Evolutionary conservation across 53 echinoderm and acorn worm species (phyloP).

Genomic region (Glandiceps talaboti): DNA sequence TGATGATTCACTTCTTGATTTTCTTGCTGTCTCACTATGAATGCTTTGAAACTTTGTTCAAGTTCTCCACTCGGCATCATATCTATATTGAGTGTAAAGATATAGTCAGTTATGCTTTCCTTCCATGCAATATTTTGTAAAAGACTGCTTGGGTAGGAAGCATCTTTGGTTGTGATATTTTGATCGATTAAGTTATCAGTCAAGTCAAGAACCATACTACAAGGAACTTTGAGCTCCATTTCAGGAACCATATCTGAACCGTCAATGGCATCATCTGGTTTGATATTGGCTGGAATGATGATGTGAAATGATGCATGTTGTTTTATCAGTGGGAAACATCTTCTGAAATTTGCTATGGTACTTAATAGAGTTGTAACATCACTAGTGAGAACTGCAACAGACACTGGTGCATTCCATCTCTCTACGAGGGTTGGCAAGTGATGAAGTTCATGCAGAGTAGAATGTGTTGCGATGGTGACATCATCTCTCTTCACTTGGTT

Average conservation of each 20-base stretch:
- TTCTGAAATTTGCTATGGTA: constrained; percentile 44
- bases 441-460: constrained; percentile 54
- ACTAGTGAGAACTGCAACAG: constrained; percentile 61
- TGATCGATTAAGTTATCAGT: background rate
- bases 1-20: background rate
- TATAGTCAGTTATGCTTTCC: constrained; percentile 33
- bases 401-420: constrained; percentile 68
- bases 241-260: background rate
- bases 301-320: constrained; percentile 76
- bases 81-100: constrained; percentile 70
- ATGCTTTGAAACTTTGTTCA: background rate
- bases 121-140: constrained; percentile 72
- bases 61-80: constrained; percentile 65
- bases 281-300: constrained; percentile 51
- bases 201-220: background rate
- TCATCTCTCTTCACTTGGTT: constrained; percentile 8
- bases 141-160: constrained; percentile 66
- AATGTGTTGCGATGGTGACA: constrained; percentile 72
- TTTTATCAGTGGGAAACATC: constrained; percentile 47
- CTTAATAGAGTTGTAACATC: constrained; percentile 36
- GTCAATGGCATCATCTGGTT: constrained; percentile 6
- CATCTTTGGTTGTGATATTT: background rate
- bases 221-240: background rate
- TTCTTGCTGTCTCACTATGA: background rate
- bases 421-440: constrained; percentile 65